Conservation (phyloP, 92 coral and sea anemone species). For the Muricea muricata region DNA sequence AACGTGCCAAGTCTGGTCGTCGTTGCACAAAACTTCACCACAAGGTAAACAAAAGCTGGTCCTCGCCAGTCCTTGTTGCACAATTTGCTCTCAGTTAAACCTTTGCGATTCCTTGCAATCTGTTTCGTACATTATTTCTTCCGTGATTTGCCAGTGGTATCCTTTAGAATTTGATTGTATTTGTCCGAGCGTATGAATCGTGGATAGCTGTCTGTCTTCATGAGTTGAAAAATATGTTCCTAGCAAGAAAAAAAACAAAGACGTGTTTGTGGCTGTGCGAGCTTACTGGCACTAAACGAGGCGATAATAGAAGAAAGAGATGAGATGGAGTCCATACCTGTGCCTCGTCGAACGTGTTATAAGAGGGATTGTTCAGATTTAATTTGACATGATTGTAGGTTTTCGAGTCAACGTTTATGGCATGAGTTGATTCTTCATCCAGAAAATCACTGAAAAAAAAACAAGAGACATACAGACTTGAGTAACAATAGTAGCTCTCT, state of each 20-base stretch:
- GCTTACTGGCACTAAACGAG: too few relatives aligned
- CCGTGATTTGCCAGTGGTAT: constrained; percentile 26
- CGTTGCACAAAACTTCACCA: too few relatives aligned
- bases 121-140: neutral
- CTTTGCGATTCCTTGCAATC: neutral
- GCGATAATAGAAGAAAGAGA: too few relatives aligned
- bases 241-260: constrained; percentile 24
- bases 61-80: too few relatives aligned
- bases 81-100: too few relatives aligned
- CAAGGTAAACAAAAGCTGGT: too few relatives aligned
- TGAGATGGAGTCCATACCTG: constrained; percentile 86
- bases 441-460: constrained; percentile 75
- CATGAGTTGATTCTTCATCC: constrained; percentile 82
- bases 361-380: constrained; percentile 78
- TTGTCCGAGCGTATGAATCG: constrained; percentile 94
- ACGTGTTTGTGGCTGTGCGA: too few relatives aligned
- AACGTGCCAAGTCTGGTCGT: too few relatives aligned
- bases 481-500: too few relatives aligned
- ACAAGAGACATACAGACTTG: too few relatives aligned
- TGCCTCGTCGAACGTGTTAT: constrained; percentile 93
- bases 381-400: constrained; percentile 89
- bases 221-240: constrained; percentile 97
- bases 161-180: constrained; percentile 88
- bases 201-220: constrained; percentile 99
- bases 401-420: constrained; percentile 94